Evolutionary conservation across 2,888 invertebrate species (phyloP), one percentile per base, ranked within the genome.

Genomic region (Hemaris fuciformis): DNA sequence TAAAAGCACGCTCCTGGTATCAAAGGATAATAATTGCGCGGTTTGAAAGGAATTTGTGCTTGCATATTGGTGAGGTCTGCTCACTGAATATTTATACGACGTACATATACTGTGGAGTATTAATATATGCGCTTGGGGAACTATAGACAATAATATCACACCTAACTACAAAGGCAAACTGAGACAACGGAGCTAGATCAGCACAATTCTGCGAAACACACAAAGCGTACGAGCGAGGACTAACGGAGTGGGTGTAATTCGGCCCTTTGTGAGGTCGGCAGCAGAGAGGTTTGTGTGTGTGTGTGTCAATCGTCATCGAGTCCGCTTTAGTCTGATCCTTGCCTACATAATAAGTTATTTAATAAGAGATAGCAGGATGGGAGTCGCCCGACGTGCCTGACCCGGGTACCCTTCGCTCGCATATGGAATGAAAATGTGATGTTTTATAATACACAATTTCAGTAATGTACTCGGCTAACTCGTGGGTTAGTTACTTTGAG

Each of bases 201-300:
- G 76, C 75, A 77, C 74, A 77, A 76, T 78, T 74, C 73, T 70
- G 66, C 63, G 65, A 58, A 66, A 71, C 69, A 72, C 70, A 77
- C 81, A 84, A 83, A 83, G 80, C 74, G 68, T 66, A 71, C 67
- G 71, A 74, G 67, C 63, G 68, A 70, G 75, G 70, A 67, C 73
- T 76, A 69, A 72, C 74, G 72, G 73, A 80, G 78, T 79, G 74
- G 72, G 72, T 76, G 77, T 83, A 83, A 86, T 85, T 83, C 80
- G 79, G 68, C 75, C 80, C 84, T 85, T 85, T 87, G 82, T 84
- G 77, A 71, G 73, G 58, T 68, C 65, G 70, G 76, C 70, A 67
- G 69, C 64, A 62, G 66, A 63, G 61, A 59, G 57, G 27, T 61
- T 59, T 67, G 66, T 67, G 64, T 73, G n/a, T 73, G n/a, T n/a